These are phyloP conservation scores for Zootermopsis nevadensis DNA, from an alignment of 2,888 invertebrate species.

Conservation along the genomic window DNA sequence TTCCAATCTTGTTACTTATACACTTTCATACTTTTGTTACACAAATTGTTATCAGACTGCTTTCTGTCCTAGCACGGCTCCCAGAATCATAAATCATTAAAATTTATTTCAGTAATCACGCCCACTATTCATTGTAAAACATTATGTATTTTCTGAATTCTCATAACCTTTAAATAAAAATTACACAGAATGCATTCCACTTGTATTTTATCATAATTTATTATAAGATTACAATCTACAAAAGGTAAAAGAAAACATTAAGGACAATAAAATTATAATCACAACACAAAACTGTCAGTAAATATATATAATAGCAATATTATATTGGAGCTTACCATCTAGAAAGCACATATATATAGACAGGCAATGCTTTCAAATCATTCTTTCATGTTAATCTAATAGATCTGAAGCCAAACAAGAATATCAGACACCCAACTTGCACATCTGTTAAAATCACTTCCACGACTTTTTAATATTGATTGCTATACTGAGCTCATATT, in stretches of 20 bases:
- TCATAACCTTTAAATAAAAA: no score
- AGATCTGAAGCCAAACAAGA: background rate
- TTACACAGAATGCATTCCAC: background rate
- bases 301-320: slow-evolving; percentile 40
- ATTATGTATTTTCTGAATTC: no score
- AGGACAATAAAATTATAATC: slow-evolving; percentile 42
- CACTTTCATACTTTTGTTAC: no score
- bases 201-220: slow-evolving; percentile 39
- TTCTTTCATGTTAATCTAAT: background rate
- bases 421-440: background rate
- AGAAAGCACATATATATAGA: slow-evolving; percentile 34
- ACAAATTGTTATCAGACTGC: no score
- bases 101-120: no score
- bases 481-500: background rate
- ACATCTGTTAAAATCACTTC: background rate
- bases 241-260: slow-evolving; percentile 34
- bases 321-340: slow-evolving; percentile 35
- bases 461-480: background rate
- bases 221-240: slow-evolving; percentile 46
- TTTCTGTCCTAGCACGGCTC: no score
- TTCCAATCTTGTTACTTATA: no score
- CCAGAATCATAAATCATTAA: no score
- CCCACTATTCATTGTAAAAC: no score
- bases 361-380: background rate
- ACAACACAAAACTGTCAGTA: slow-evolving; percentile 43